Evolutionary conservation across 1,140 invertebrate genomes (phyloP).

Genomic region (Planococcus citri): DNA sequence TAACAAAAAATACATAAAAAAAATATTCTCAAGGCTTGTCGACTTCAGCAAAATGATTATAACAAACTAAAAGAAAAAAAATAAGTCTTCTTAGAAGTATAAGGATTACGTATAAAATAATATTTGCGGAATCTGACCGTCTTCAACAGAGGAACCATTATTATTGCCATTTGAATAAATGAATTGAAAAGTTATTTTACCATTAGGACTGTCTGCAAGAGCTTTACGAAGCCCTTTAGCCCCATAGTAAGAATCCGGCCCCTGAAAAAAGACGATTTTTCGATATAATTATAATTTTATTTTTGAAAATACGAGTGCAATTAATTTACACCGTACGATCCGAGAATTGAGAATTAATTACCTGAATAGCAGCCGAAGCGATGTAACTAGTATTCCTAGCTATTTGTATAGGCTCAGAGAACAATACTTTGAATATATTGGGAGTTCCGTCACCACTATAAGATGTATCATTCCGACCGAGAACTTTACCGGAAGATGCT

Average conservation of each 20-base stretch:
- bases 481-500: conserved; percentile 57
- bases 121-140: conserved; percentile 81
- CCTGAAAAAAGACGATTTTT: conserved; percentile 41
- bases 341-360: too few relatives aligned
- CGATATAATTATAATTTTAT: not conserved
- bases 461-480: conserved; percentile 61
- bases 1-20: too few relatives aligned
- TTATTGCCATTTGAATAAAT: conserved; percentile 75
- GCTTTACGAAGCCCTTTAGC: conserved; percentile 67
- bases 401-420: conserved; percentile 78
- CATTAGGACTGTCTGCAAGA: conserved; percentile 57
- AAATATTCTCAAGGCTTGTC: too few relatives aligned
- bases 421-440: conserved; percentile 74
- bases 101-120: conserved; percentile 50
- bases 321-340: not conserved
- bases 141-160: conserved; percentile 80
- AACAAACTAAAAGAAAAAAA: too few relatives aligned
- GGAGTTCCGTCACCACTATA: conserved; percentile 71
- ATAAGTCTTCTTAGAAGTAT: too few relatives aligned
- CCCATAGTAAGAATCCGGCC: conserved; percentile 78
- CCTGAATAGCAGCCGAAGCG: conserved; percentile 68
- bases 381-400: conserved; percentile 67
- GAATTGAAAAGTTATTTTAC: conserved; percentile 72
- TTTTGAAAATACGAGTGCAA: too few relatives aligned
- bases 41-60: too few relatives aligned